Evolutionary conservation across 2,888 invertebrate species (phyloP), one percentile per base, ranked within the genome.

Genomic region (Seira sanloemensis): DNA sequence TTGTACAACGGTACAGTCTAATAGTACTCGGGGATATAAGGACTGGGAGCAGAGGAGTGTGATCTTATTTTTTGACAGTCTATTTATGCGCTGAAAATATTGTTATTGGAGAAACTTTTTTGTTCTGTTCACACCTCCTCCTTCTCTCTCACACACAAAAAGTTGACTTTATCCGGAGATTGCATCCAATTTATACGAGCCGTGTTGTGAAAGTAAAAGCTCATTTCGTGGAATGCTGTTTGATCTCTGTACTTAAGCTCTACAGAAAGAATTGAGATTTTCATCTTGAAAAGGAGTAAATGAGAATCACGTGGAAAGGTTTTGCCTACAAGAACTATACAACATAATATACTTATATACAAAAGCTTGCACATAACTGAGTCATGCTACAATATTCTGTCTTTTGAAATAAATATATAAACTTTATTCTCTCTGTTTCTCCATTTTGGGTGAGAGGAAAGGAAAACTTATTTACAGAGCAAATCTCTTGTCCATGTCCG

Each of bases 1-100:
- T n/a, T n/a, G n/a, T n/a, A n/a, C n/a, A n/a, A n/a, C n/a, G n/a
- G n/a, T n/a, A n/a, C n/a, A n/a, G n/a, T n/a, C n/a, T n/a, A n/a
- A n/a, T n/a, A n/a, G n/a, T n/a, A n/a, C n/a, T n/a, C n/a, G n/a
- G n/a, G n/a, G n/a, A n/a, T n/a, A n/a, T n/a, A n/a, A n/a, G n/a
- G n/a, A n/a, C n/a, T n/a, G n/a, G n/a, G n/a, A n/a, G n/a, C n/a
- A n/a, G n/a, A n/a, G n/a, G n/a, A n/a, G n/a, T 50, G 50, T 50
- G 50, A 50, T 50, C 50, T 50, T 50, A n/a, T 50, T 37, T 50
- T 50, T 50, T 50, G 50, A 50, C 50, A 7, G 50, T 50, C 50
- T 50, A 50, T 50, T 50, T 50, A 50, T 50, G 50, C 50, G 50
- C n/a, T 50, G n/a, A 50, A 50, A 50, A 50, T 50, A 50, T 50